Evolutionary conservation across 2,113 vertebrate species (phyloP).

Genomic region (Macrotis lagotis): DNA sequence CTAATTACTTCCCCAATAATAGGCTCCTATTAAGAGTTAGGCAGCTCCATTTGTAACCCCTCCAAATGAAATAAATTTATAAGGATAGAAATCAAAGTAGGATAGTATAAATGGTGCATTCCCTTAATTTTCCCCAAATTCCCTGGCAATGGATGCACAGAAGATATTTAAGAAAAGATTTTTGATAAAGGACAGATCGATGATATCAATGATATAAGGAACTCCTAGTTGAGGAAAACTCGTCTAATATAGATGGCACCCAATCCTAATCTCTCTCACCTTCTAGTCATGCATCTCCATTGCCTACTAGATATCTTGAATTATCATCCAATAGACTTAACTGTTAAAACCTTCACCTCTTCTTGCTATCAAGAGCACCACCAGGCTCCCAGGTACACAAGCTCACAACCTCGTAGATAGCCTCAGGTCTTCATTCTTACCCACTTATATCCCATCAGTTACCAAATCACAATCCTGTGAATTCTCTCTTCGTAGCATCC

Average conservation of each 20-base stretch:
- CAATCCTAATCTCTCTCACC: not conserved
- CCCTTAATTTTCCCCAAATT: constrained; percentile 35
- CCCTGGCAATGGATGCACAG: not conserved
- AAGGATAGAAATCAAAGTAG: not conserved
- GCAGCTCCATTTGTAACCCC: not conserved
- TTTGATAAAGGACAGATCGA: not conserved
- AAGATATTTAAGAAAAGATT: not conserved
- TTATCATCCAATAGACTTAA: not conserved
- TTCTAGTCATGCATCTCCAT: not conserved
- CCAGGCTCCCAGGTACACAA: not conserved
- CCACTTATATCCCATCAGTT: not conserved
- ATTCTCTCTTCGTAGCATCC: not conserved
- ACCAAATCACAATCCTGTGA: not conserved
- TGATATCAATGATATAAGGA: not conserved
- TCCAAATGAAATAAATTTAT: not conserved
- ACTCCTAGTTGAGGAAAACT: not conserved
- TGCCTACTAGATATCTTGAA: not conserved
- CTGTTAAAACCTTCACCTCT: not conserved
- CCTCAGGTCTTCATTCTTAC: not conserved
- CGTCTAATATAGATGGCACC: not conserved
- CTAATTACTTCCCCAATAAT: constrained; percentile 38
- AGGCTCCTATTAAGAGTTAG: constrained; percentile 26
- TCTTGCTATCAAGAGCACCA: not conserved
- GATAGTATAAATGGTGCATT: constrained; percentile 3
- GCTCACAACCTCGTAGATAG: not conserved